Base-by-base conservation (phyloP, 2,797 vertebrate genomes). In the Danio kyathit region DNA sequence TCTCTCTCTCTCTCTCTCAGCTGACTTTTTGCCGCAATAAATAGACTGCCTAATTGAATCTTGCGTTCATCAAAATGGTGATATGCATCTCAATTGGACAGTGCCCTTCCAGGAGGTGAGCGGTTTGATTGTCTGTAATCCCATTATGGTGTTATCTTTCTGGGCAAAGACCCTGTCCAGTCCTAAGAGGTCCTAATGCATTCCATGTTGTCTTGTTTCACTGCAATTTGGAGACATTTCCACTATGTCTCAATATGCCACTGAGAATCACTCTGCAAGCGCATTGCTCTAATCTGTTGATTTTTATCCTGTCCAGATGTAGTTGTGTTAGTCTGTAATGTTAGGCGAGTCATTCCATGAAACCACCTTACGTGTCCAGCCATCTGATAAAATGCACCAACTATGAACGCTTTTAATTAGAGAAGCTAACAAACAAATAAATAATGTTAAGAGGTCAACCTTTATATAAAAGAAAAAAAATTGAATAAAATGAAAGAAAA, bases 81-180 rank as follows among this genome's bases (percentile, higher is more conserved):
- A 93, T 93, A 92, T 82, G 88, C 86, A 93, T 93, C 91, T 93
- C 87, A 88, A 90, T 63, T 85, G 85, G 87, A 88, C 87, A 86
- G 80, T 86, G 88, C 79, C 82, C 85, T 88, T 86, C 84, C 88
- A 90, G 88, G 86, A 92, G 85, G 89, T 89, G 88, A 73, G 81
- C 88, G 78, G 86, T 88, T 88, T 87, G 86, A 93, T 89, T 91
- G 85, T 51, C 80, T 81, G 63, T 87, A 89, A 93, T 92, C 87
- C 79, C 88, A 91, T 94, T 91, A 92, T 80, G 80, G 64, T 79
- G 19, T 86, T 89, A 90, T 94, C 90, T 88, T 80, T 87, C 89
- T 86, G 79, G 81, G 83, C 85, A 83, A 52, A 76, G 87, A 80
- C 86, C 83, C 86, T 73, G 86, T 88, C 70, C 83, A 81, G 82